A percentile compares a stretch with the other conserved stretches of the same genome.
Conservation (phyloP, 2,797 vertebrate genomes). For the Vultur gryphus region DNA sequence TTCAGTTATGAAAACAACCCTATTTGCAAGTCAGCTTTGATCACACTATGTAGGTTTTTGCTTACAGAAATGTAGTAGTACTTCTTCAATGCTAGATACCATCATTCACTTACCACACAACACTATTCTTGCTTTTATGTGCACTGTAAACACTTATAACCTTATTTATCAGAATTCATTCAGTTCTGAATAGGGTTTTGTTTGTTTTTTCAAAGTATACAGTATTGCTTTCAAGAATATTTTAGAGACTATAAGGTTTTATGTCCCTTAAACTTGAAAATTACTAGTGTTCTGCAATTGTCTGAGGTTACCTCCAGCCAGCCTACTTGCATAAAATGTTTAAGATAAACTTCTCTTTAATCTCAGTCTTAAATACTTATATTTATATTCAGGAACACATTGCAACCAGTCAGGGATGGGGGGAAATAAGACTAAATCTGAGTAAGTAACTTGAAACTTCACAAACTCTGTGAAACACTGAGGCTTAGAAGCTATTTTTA, state of each 20-base stretch:
- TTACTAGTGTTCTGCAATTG: neutral
- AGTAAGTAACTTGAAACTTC: neutral
- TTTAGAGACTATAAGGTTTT: neutral
- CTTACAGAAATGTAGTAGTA: neutral
- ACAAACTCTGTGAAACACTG: neutral
- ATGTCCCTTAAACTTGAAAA: neutral
- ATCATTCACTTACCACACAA: neutral
- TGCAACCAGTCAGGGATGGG: neutral
- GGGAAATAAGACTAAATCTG: neutral
- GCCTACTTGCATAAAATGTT: neutral
- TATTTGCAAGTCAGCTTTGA: neutral
- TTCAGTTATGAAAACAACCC: neutral
- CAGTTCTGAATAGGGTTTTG: neutral
- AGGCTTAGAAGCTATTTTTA: neutral
- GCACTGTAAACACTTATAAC: neutral
- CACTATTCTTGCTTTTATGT: neutral
- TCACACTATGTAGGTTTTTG: neutral
- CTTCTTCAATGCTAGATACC: neutral
- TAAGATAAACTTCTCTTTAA: neutral
- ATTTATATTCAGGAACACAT: neutral
- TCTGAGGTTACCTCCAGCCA: neutral
- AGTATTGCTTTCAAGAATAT: neutral
- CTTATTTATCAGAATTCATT: neutral
- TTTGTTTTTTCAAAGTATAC: neutral
- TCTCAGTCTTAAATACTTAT: neutral